phyloP scores from a whole-genome alignment of 2,888 invertebrate genomes.

The Physocephala rufipes region DNA sequence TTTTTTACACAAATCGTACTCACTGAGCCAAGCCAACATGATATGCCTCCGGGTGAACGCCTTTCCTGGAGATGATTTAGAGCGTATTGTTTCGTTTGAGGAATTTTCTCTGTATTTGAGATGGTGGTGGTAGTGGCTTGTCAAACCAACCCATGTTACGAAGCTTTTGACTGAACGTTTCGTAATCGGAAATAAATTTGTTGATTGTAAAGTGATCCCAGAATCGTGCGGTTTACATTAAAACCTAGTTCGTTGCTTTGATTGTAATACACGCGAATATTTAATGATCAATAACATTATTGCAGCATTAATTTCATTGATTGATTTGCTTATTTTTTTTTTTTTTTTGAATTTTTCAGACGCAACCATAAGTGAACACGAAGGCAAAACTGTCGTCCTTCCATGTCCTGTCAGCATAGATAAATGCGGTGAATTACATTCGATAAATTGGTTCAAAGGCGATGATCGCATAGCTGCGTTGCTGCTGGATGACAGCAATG shows the following conservation, averaged over 20 bases:
- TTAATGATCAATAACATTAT: too few species aligned
- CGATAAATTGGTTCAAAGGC: slow-evolving; percentile 82
- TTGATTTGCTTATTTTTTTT: too few species aligned
- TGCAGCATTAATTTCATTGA: slow-evolving; percentile 10
- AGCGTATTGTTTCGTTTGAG: slow-evolving; percentile 18
- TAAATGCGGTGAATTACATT: slow-evolving; percentile 78
- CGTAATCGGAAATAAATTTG: slow-evolving; percentile 4
- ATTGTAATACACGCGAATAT: too few species aligned
- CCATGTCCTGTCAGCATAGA: slow-evolving; percentile 75
- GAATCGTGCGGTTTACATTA: background rate
- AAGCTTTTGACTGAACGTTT: background rate
- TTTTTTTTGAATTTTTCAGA: slow-evolving; percentile 52
- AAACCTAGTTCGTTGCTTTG: background rate
- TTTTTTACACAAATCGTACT: background rate
- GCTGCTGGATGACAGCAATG: slow-evolving; percentile 63
- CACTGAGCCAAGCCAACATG: background rate
- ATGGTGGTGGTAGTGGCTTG: too few species aligned
- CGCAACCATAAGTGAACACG: slow-evolving; percentile 61
- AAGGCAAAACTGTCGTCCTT: slow-evolving; percentile 69
- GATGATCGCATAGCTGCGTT: slow-evolving; percentile 66
- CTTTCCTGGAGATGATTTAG: slow-evolving; percentile 24
- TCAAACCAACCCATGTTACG: background rate
- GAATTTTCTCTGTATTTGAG: too few species aligned
- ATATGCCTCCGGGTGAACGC: background rate
- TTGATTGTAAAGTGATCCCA: background rate